phyloP scores from a whole-genome alignment of 2,888 invertebrate species.

The Ennomos erosarius region DNA sequence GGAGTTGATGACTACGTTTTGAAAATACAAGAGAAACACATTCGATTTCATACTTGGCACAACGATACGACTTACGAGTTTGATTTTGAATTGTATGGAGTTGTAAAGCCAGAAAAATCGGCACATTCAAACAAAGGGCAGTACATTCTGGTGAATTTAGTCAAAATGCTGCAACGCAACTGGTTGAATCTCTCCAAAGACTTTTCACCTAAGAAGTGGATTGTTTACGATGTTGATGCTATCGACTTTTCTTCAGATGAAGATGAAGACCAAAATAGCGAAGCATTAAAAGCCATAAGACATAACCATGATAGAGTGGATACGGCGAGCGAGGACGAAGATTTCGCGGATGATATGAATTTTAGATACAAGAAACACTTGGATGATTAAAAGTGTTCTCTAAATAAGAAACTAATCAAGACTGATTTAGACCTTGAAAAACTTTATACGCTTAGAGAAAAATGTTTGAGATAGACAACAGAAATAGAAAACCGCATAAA shows the following conservation, averaged over 20 bases:
- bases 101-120: conserved; percentile 52
- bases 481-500: too few relatives aligned
- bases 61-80: conserved; percentile 65
- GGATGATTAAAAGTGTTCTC: not conserved
- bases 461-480: too few relatives aligned
- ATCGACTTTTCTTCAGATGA: conserved; percentile 68
- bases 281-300: conserved; percentile 45
- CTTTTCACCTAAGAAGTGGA: conserved; percentile 60
- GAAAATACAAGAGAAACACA: conserved; percentile 50
- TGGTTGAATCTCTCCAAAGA: conserved; percentile 67
- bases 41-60: conserved; percentile 58
- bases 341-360: conserved; percentile 51
- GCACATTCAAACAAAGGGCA: conserved; percentile 66
- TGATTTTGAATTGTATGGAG: conserved; percentile 70
- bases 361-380: conserved; percentile 15
- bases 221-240: conserved; percentile 67
- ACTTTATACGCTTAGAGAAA: too few relatives aligned
- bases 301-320: conserved; percentile 45
- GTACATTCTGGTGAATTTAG: conserved; percentile 64
- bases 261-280: conserved; percentile 46
- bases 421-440: too few relatives aligned
- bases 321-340: conserved; percentile 57
- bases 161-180: conserved; percentile 58
- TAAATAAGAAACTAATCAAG: not conserved
- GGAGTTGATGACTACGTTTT: conserved; percentile 65